Percentiles rank a stretch among this genome's conserved stretches.
These are phyloP conservation scores for Conus betulinus DNA, from an alignment of 1,140 invertebrate genomes.

Conservation along the genomic window DNA sequence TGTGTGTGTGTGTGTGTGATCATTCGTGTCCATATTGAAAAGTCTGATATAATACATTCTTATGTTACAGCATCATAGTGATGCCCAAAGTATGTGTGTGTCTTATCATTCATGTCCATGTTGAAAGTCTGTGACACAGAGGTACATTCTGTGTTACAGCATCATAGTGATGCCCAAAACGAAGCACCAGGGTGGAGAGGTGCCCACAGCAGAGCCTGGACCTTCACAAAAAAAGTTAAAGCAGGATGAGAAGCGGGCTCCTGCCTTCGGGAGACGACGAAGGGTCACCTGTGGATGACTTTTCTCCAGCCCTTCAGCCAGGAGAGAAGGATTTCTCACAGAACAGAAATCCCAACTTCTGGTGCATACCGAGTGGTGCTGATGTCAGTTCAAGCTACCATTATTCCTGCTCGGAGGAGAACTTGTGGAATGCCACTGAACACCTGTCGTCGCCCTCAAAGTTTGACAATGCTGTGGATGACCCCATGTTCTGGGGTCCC, in stretches of 20 bases:
- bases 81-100: no score
- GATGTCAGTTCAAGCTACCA: neutral
- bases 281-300: neutral
- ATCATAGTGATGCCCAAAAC: neutral
- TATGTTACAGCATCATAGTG: neutral
- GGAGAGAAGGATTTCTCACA: neutral
- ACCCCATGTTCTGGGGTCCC: conserved; percentile 64
- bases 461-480: conserved; percentile 31
- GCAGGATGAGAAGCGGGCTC: no score
- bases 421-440: neutral
- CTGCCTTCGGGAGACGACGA: neutral
- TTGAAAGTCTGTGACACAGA: no score
- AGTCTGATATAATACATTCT: no score
- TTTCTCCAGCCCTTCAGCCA: neutral
- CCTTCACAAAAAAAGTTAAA: no score
- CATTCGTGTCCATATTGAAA: no score
- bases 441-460: neutral
- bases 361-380: neutral
- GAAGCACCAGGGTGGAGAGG: neutral
- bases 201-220: no score
- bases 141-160: neutral
- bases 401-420: neutral
- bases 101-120: no score
- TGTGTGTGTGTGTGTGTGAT: no score
- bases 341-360: neutral